Evolutionary conservation across 1,140 invertebrate genomes (phyloP).

Genomic region (Drosophila bifasciata): DNA sequence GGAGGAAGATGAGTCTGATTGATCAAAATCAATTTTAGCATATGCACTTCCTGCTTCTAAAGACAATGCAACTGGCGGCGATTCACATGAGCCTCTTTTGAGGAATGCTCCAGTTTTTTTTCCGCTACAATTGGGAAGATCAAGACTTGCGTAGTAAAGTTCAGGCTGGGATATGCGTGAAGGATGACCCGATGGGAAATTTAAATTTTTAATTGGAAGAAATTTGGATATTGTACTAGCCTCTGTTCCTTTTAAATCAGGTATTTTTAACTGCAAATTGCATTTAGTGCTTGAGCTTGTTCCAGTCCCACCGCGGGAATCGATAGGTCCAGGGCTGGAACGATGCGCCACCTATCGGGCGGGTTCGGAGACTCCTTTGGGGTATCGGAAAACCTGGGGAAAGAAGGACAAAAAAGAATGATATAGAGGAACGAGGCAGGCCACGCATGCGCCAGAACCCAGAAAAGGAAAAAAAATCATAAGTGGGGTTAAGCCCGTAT

Average conservation of each 20-base stretch:
- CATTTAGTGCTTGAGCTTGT: conserved; percentile 21
- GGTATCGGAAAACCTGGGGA: too few species aligned
- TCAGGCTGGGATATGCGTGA: conserved; percentile 84
- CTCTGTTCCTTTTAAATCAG: conserved; percentile 18
- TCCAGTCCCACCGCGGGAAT: too few species aligned
- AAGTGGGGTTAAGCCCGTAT: too few species aligned
- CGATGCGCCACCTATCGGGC: too few species aligned
- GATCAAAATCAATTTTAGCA: conserved; percentile 90
- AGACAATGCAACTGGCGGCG: conserved; percentile 78
- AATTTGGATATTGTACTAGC: conserved; percentile 15
- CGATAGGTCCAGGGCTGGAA: too few species aligned
- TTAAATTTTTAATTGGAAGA: conserved; percentile 34
- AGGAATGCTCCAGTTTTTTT: conserved; percentile 72
- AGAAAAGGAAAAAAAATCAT: too few species aligned
- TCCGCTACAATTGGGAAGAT: conserved; percentile 85
- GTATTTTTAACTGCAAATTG: conserved; percentile 20
- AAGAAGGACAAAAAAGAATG: too few species aligned
- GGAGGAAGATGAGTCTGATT: conserved; percentile 85
- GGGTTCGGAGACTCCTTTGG: too few species aligned
- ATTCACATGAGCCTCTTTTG: conserved; percentile 61
- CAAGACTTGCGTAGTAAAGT: conserved; percentile 88
- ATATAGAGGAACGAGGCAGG: too few species aligned
- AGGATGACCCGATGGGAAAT: conserved; percentile 75
- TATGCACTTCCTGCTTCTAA: conserved; percentile 86
- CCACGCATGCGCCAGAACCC: too few species aligned